Conservation (phyloP, 2,113 vertebrate species). For the Phylloscopus trochiloides region DNA sequence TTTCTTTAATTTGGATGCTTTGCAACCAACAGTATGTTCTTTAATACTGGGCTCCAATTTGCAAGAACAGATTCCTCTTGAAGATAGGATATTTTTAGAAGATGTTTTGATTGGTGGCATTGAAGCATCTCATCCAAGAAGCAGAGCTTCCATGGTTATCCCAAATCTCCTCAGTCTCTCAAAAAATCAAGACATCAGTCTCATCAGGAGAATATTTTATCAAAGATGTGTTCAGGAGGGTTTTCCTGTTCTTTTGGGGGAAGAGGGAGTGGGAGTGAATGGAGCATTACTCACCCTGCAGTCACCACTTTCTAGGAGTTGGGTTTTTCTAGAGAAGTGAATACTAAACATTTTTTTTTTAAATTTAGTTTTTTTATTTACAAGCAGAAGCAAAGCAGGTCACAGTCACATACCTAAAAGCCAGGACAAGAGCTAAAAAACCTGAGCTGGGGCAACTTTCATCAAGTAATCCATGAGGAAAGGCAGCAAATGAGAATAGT, state of each 20-base stretch:
- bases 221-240: background rate
- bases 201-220: background rate
- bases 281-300: background rate
- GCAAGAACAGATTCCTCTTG: background rate
- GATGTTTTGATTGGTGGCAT: slow-evolving; percentile 2
- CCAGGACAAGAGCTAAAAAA: background rate
- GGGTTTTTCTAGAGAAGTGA: background rate
- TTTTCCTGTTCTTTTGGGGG: background rate
- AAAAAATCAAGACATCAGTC: background rate
- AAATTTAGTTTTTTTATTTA: background rate
- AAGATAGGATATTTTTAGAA: slow-evolving; percentile 1
- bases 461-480: background rate
- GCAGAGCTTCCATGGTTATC: background rate
- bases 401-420: background rate
- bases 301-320: background rate
- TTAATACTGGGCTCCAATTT: background rate
- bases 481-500: background rate
- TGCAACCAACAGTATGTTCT: background rate
- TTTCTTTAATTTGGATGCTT: background rate
- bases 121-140: background rate
- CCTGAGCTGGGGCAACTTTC: background rate
- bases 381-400: background rate
- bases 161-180: background rate
- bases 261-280: background rate
- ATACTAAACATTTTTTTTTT: background rate